phyloP scores from a whole-genome alignment of 2,113 vertebrate genomes.

The Prietella phreatophila region DNA sequence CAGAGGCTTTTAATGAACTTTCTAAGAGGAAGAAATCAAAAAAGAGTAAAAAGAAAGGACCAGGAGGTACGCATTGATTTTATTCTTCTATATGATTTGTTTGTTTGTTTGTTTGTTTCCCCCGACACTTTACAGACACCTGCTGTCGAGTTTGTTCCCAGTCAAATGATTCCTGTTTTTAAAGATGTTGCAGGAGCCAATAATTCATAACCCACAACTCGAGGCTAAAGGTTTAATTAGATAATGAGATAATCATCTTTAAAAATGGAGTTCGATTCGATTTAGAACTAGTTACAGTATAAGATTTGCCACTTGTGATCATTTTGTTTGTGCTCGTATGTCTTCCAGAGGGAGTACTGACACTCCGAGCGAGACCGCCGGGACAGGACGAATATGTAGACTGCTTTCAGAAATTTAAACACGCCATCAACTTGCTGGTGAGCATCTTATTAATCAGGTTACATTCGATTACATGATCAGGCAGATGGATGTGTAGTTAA shows the following conservation, averaged over 20 bases:
- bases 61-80: slow-evolving; percentile 79
- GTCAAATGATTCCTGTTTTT: not conserved
- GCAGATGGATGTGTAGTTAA: not conserved
- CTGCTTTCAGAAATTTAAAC: slow-evolving; percentile 97
- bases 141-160: not conserved
- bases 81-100: not conserved
- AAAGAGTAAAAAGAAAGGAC: slow-evolving; percentile 87
- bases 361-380: slow-evolving; percentile 88
- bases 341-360: slow-evolving; percentile 89
- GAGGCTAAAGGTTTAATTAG: too few relatives aligned
- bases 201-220: not conserved
- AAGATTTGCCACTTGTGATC: not conserved
- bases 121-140: not conserved
- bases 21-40: slow-evolving; percentile 87
- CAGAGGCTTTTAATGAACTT: slow-evolving; percentile 89
- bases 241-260: not conserved
- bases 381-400: slow-evolving; percentile 86
- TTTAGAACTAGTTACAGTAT: not conserved
- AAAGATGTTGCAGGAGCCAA: not conserved
- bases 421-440: slow-evolving; percentile 96
- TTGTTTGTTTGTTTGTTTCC: not conserved
- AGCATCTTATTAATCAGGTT: slow-evolving; percentile 36
- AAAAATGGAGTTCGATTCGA: not conserved
- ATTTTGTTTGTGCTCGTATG: not conserved
- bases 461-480: not conserved